Evolutionary conservation across 2,888 invertebrate genomes (phyloP), one percentile per base, ranked within the genome.

Genomic region (Pollenia amentaria): DNA sequence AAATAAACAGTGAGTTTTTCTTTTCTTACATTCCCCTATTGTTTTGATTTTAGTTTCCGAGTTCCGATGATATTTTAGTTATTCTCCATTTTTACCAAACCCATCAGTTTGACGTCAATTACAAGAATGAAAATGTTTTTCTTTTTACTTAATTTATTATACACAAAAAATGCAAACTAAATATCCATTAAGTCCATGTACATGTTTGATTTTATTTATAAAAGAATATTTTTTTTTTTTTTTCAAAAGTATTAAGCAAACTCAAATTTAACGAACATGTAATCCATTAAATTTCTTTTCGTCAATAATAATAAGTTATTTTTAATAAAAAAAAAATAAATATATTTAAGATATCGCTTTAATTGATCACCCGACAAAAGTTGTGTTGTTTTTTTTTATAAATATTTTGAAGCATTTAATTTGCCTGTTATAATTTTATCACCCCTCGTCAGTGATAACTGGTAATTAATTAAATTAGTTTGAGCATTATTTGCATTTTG

Each of bases 121-220:
- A 48, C 46, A 51, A 42, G 42, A 75, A 51, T 76, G 53, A 53
- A n/a, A 12, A 8, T 62, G n/a, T 62, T 64, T 18, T 6, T 16
- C 3, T 44, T 44, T 12, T 12, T 21, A 10, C 21, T 6, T n/a
- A 11, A n/a, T 42, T 64, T 42, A 29, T 29, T 40, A 1, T 64
- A 16, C n/a, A 42, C 21, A 10, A 0, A 64, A 51, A 64, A 14
- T 75, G n/a, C 38, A 2, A 29, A 1, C 48, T 21, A 10, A 60
- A 70, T 62, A 29, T n/a, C 42, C 48, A 21, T 69, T 42, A 70
- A 78, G 60, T 40, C 69, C n/a, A 21, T 70, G 40, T 62, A 60
- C 70, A 70, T 70, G 60, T 16, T 60, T 42, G 62, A 79, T 69
- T 51, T 70, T 79, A 70, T 69, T 79, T 79, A 16, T 38, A 53